phyloP scores from a whole-genome alignment of 2,113 vertebrate species.

The Oxyura jamaicensis region DNA sequence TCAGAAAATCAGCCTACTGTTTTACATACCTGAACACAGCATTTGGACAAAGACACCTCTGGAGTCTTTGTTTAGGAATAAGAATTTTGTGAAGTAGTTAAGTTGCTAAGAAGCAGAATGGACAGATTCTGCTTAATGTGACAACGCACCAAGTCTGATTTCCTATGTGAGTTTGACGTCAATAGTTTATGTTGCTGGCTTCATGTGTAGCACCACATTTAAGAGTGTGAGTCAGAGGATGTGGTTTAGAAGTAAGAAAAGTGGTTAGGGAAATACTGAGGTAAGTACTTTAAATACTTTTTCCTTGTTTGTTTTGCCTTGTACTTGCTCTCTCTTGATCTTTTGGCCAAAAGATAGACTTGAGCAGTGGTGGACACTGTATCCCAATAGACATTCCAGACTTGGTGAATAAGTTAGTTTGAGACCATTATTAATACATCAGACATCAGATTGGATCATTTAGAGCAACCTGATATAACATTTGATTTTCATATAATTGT shows the following conservation, averaged over 20 bases:
- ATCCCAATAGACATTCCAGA: not conserved
- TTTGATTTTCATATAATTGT: too few species aligned
- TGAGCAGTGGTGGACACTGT: not conserved
- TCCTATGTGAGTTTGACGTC: not conserved
- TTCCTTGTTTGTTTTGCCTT: not conserved
- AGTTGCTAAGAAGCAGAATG: not conserved
- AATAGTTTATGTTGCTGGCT: not conserved
- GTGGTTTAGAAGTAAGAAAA: not conserved
- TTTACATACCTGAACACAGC: not conserved
- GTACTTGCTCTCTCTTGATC: not conserved
- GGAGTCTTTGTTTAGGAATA: not conserved
- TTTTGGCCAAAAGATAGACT: not conserved
- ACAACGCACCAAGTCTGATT: not conserved
- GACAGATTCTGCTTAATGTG: not conserved
- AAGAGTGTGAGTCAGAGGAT: not conserved
- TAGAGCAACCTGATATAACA: not conserved
- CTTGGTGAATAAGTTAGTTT: not conserved
- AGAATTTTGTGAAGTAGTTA: not conserved
- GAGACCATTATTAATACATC: not conserved
- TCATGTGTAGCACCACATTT: not conserved
- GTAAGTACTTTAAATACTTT: not conserved
- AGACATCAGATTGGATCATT: not conserved
- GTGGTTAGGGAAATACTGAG: not conserved
- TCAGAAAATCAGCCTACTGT: not conserved
- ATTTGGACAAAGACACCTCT: not conserved